A percentile compares a stretch with the other conserved stretches of the same genome.
Evolutionary conservation across 2,888 invertebrate genomes (phyloP).

Genomic region (Scaptomyza flava): DNA sequence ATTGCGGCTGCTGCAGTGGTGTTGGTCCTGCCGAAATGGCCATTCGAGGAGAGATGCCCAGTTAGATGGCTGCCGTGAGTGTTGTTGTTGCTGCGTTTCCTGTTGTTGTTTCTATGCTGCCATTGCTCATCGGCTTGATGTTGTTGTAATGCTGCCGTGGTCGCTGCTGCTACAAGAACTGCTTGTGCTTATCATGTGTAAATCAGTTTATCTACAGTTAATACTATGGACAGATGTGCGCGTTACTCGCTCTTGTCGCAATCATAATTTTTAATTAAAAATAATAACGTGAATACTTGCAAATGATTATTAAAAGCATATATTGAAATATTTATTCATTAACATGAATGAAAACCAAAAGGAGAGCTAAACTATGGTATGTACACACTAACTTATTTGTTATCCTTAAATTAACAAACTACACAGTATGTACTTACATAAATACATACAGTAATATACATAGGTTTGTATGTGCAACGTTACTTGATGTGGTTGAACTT

Average conservation of each 20-base stretch:
- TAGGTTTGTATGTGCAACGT: neutral
- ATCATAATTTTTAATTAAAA: constrained; percentile 24
- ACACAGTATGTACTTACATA: neutral
- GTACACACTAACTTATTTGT: neutral
- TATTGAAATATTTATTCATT: neutral
- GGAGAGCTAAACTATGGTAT: constrained; percentile 12
- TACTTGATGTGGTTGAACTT: neutral
- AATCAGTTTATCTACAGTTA: constrained; percentile 72
- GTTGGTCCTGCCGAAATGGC: constrained; percentile 42
- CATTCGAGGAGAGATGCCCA: constrained; percentile 68
- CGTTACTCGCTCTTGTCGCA: constrained; percentile 15
- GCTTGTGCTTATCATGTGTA: constrained; percentile 65
- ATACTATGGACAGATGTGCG: constrained; percentile 57
- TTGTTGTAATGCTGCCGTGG: constrained; percentile 37
- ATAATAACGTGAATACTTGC: constrained; percentile 13
- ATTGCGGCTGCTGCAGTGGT: constrained; percentile 37
- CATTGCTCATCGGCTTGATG: constrained; percentile 15
- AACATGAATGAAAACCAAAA: neutral
- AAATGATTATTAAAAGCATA: neutral
- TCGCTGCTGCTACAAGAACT: constrained; percentile 61
- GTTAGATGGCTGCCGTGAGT: constrained; percentile 53
- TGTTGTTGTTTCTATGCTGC: constrained; percentile 34
- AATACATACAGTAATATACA: neutral
- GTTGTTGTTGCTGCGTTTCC: constrained; percentile 35
- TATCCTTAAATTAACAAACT: neutral